Evolutionary conservation across 2,113 vertebrate genomes (phyloP).

Genomic region (Bos indicus): DNA sequence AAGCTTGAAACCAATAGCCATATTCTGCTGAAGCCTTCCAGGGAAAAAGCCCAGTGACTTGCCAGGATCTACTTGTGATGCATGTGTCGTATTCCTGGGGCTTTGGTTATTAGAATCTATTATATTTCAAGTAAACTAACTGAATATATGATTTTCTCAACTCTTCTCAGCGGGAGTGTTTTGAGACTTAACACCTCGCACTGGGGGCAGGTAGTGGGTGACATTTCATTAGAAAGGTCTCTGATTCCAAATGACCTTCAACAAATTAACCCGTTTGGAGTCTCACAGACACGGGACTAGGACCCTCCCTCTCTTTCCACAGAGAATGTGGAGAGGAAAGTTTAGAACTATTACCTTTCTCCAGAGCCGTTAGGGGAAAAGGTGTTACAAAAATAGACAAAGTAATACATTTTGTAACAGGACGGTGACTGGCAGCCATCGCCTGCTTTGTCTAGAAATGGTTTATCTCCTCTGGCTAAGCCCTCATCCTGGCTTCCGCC

Average conservation of each 20-base stretch:
- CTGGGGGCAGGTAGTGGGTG: background rate
- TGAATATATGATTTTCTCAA: conserved; percentile 31
- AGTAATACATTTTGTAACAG: background rate
- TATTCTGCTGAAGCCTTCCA: background rate
- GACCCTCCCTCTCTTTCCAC: background rate
- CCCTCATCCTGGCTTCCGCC: background rate
- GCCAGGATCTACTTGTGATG: background rate
- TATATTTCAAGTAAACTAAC: conserved; percentile 38
- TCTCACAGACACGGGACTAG: background rate
- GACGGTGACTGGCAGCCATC: background rate
- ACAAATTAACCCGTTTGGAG: background rate
- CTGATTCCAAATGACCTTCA: background rate
- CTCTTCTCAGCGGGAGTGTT: background rate
- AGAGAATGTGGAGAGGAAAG: background rate
- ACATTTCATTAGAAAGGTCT: background rate
- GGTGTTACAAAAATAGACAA: background rate
- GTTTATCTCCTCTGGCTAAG: background rate
- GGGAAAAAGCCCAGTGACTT: background rate
- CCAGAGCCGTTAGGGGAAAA: background rate
- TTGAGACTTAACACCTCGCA: background rate
- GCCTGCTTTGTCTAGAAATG: background rate
- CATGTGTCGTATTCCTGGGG: background rate
- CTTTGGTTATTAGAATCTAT: background rate
- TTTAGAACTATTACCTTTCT: background rate
- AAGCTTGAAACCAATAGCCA: background rate